These are phyloP conservation scores for Squalus acanthias DNA, from an alignment of 2,797 vertebrate species.

Conservation along the genomic window DNA sequence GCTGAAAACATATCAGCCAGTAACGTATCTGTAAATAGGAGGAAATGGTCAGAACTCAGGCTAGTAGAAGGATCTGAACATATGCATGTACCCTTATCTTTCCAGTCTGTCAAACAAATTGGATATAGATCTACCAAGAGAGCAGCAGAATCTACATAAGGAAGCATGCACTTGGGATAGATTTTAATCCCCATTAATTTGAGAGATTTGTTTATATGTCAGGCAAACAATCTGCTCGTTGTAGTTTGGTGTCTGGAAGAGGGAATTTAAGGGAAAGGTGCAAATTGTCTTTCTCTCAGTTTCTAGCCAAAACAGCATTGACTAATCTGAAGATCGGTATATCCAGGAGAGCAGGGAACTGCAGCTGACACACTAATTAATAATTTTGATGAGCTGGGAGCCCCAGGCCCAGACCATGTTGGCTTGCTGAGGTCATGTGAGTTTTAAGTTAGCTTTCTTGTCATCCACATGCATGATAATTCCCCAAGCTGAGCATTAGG, in stretches of 20 bases:
- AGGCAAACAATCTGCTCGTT: conserved; percentile 20
- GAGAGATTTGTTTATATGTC: conserved; percentile 29
- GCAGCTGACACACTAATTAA: conserved; percentile 34
- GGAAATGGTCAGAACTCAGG: background rate
- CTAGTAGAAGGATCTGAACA: background rate
- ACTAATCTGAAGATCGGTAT: background rate
- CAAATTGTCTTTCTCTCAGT: conserved; percentile 28
- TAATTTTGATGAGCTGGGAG: conserved; percentile 35
- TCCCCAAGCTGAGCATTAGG: background rate
- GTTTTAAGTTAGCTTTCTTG: background rate
- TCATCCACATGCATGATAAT: background rate
- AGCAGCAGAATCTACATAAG: conserved; percentile 11
- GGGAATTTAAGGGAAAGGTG: background rate
- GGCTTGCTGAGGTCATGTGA: conserved; percentile 7
- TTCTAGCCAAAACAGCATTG: background rate
- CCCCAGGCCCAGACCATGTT: conserved; percentile 19
- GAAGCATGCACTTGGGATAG: conserved; percentile 26
- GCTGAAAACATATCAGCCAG: background rate
- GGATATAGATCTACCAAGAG: conserved; percentile 20
- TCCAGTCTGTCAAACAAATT: conserved; percentile 29
- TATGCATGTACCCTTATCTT: background rate
- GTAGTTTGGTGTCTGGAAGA: background rate
- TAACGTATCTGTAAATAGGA: background rate
- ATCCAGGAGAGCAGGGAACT: background rate
- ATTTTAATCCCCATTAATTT: conserved; percentile 31